Conservation (phyloP, 2,888 invertebrate species). For the Troides helena region DNA sequence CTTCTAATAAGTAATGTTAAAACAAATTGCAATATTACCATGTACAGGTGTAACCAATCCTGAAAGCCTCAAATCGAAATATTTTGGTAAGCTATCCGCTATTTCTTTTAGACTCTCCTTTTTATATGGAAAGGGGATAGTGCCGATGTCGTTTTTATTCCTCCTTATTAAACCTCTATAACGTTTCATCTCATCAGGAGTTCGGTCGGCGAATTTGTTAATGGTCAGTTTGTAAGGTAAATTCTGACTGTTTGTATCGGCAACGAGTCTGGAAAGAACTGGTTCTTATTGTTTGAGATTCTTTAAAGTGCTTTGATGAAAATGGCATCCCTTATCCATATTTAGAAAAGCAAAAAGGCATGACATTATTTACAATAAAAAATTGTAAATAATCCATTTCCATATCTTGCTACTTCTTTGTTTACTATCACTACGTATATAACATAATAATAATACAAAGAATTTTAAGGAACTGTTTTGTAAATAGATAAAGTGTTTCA, state of each 20-base stretch:
- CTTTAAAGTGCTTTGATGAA: background rate
- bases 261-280: slow-evolving; percentile 43
- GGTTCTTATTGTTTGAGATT: background rate
- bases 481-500: too few species aligned
- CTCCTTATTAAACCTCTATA: slow-evolving; percentile 47
- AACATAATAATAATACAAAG: too few species aligned
- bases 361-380: too few species aligned
- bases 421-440: too few species aligned
- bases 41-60: slow-evolving; percentile 54
- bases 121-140: slow-evolving; percentile 56
- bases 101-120: slow-evolving; percentile 39
- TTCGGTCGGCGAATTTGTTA: slow-evolving; percentile 61
- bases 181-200: slow-evolving; percentile 51
- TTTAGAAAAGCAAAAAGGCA: background rate
- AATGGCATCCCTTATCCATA: background rate
- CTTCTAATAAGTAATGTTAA: background rate
- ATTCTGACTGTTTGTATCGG: slow-evolving; percentile 48
- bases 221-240: slow-evolving; percentile 54
- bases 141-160: slow-evolving; percentile 47
- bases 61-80: slow-evolving; percentile 52
- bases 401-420: too few species aligned
- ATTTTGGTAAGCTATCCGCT: slow-evolving; percentile 44
- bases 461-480: too few species aligned
- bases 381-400: too few species aligned
- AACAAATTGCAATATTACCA: slow-evolving; percentile 43